A percentile compares a stretch with the other conserved stretches of the same genome.
phyloP scores from a whole-genome alignment of 2,113 vertebrate genomes.

The Varanus salvator region DNA sequence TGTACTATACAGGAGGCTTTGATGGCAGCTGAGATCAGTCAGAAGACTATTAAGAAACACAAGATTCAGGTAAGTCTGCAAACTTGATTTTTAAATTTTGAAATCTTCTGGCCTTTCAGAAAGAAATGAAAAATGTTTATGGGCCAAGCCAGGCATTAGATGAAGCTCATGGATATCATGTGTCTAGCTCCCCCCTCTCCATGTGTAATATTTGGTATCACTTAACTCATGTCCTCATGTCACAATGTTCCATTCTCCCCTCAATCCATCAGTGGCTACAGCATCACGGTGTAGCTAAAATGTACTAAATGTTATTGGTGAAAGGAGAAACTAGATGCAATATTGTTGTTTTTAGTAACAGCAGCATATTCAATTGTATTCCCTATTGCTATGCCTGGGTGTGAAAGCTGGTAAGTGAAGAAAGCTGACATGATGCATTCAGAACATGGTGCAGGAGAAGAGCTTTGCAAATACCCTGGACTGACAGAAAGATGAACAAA shows the following conservation, averaged over 20 bases:
- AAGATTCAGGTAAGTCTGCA: conserved; percentile 87
- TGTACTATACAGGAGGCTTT: conserved; percentile 88
- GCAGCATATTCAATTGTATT: neutral
- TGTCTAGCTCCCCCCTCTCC: neutral
- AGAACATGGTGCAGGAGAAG: too few species aligned
- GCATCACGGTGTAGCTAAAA: neutral
- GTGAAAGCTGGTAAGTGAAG: too few species aligned
- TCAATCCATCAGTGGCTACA: neutral
- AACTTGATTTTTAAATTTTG: conserved; percentile 42
- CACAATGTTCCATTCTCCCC: neutral
- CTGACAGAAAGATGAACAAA: too few species aligned
- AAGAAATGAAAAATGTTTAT: neutral
- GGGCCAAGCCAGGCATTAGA: neutral
- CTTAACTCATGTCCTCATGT: neutral
- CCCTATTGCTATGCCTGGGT: too few species aligned
- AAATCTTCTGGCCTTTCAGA: conserved; percentile 17
- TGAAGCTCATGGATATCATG: neutral
- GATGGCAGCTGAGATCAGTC: conserved; percentile 99
- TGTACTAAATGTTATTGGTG: neutral
- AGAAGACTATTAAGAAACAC: conserved; percentile 96
- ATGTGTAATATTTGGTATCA: neutral
- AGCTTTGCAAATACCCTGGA: too few species aligned
- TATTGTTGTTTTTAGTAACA: neutral
- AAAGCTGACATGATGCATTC: too few species aligned
- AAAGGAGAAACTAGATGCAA: neutral